These are phyloP conservation scores for Crocuta crocuta DNA, from an alignment of 2,113 vertebrate genomes.

Conservation along the genomic window DNA sequence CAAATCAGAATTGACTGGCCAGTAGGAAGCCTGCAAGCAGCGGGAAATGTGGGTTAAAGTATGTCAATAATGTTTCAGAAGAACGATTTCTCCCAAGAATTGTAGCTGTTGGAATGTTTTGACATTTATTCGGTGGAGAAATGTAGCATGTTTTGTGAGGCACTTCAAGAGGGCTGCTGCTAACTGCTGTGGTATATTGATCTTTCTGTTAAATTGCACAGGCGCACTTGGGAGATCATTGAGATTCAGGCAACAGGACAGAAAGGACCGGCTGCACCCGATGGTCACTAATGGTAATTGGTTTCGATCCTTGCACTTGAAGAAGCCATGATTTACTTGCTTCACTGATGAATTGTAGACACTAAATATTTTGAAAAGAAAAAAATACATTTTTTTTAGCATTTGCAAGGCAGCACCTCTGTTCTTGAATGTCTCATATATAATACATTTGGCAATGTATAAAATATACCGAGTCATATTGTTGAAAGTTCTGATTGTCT, in stretches of 20 bases:
- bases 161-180: slow-evolving; percentile 92
- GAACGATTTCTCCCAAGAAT: slow-evolving; percentile 95
- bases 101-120: slow-evolving; percentile 92
- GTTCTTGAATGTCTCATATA: slow-evolving; percentile 66
- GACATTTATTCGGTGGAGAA: slow-evolving; percentile 95
- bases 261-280: slow-evolving; percentile 90
- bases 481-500: slow-evolving; percentile 61
- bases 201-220: slow-evolving; percentile 96
- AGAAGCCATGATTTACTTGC: slow-evolving; percentile 91
- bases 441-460: neutral
- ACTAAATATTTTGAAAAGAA: slow-evolving; percentile 95
- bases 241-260: slow-evolving; percentile 93
- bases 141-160: slow-evolving; percentile 91
- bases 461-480: slow-evolving; percentile 63
- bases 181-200: slow-evolving; percentile 96
- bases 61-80: slow-evolving; percentile 98
- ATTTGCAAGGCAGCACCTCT: slow-evolving; percentile 82
- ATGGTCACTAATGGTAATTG: slow-evolving; percentile 98
- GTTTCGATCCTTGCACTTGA: slow-evolving; percentile 95
- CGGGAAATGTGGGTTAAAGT: slow-evolving; percentile 95
- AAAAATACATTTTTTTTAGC: slow-evolving; percentile 86
- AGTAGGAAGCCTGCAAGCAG: slow-evolving; percentile 88
- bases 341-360: slow-evolving; percentile 92
- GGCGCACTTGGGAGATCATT: slow-evolving; percentile 93
- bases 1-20: slow-evolving; percentile 94